These are phyloP conservation scores for Rhinophrynus dorsalis DNA, from an alignment of 2,797 vertebrate species.

Conservation along the genomic window DNA sequence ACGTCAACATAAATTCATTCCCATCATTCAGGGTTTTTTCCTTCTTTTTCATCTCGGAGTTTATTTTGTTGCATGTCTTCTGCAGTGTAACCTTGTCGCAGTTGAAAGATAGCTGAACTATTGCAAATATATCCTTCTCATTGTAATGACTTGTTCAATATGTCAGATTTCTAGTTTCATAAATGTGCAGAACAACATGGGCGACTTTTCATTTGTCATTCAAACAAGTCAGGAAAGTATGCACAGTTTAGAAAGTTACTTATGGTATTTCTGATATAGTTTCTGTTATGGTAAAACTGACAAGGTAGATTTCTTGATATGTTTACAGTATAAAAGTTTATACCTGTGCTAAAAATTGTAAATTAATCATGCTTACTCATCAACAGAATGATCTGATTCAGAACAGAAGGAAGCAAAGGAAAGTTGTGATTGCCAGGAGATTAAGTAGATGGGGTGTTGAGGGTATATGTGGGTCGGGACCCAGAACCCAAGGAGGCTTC, in stretches of 20 bases:
- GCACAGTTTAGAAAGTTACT: not conserved
- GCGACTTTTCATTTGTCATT: slow-evolving; percentile 34
- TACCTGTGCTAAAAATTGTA: too few relatives aligned
- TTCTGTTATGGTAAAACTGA: not conserved
- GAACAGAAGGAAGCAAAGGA: too few relatives aligned
- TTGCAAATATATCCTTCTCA: slow-evolving; percentile 38
- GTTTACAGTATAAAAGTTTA: too few relatives aligned
- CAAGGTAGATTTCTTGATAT: not conserved
- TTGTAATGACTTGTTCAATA: slow-evolving; percentile 41
- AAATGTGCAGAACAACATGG: slow-evolving; percentile 25
- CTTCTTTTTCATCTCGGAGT: slow-evolving; percentile 37
- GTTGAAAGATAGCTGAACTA: slow-evolving; percentile 48
- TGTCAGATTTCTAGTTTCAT: slow-evolving; percentile 40
- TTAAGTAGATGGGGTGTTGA: too few relatives aligned
- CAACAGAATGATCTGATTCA: too few relatives aligned
- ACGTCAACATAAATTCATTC: slow-evolving; percentile 37
- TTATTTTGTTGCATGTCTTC: slow-evolving; percentile 41
- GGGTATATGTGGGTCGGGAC: too few relatives aligned
- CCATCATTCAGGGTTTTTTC: slow-evolving; percentile 27
- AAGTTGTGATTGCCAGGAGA: too few relatives aligned
- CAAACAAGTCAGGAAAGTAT: slow-evolving; percentile 2
- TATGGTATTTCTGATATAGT: not conserved
- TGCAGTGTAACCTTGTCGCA: slow-evolving; percentile 39
- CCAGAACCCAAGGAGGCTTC: too few relatives aligned
- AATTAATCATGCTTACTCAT: too few relatives aligned